Conservation (phyloP, 1,140 invertebrate genomes). For the Formica selysi region DNA sequence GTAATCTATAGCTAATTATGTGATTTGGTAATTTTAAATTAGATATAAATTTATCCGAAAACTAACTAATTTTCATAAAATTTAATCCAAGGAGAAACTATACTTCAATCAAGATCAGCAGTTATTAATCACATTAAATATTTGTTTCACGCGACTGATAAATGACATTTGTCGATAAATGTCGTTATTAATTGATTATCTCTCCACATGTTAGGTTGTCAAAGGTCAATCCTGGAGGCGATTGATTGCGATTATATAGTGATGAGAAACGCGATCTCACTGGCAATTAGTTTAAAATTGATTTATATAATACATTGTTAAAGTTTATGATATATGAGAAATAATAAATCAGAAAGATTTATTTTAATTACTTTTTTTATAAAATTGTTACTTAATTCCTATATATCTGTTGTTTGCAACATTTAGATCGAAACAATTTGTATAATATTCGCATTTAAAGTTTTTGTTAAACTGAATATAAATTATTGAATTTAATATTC, state of each 20-base stretch:
- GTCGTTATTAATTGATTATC: conserved; percentile 31
- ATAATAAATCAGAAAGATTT: conserved; percentile 1
- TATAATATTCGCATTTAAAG: conserved; percentile 42
- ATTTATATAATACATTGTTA: conserved; percentile 30
- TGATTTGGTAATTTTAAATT: neutral
- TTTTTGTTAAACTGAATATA: conserved; percentile 37
- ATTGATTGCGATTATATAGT: conserved; percentile 15
- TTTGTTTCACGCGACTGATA: neutral
- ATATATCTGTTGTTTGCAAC: neutral
- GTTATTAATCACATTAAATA: conserved; percentile 21
- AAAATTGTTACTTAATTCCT: conserved; percentile 6
- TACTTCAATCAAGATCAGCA: conserved; percentile 1
- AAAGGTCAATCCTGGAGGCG: conserved; percentile 13
- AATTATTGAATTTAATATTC: conserved; percentile 44
- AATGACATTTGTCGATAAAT: conserved; percentile 5
- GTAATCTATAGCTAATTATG: neutral
- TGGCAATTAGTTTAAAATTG: conserved; percentile 41
- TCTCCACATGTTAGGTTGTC: conserved; percentile 8
- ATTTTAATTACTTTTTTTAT: conserved; percentile 23
- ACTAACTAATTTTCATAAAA: neutral
- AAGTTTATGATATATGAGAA: conserved; percentile 5
- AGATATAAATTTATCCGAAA: no score
- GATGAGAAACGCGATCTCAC: neutral
- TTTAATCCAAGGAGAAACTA: neutral
- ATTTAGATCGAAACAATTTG: conserved; percentile 15